These are phyloP conservation scores for Bradypodion ventrale DNA, from an alignment of 2,797 vertebrate genomes.

Conservation along the genomic window DNA sequence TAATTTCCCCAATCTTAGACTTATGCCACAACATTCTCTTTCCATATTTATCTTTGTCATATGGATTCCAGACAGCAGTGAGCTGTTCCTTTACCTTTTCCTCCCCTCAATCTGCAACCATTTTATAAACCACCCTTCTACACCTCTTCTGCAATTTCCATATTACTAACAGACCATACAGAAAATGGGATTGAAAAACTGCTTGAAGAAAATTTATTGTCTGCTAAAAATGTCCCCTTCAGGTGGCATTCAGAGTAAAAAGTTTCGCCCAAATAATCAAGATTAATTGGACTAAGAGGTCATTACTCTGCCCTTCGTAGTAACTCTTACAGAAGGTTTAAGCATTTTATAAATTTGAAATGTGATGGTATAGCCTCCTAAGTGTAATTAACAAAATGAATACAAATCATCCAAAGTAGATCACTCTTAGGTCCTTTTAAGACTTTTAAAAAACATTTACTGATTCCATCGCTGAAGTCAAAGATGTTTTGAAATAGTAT, in stretches of 20 bases:
- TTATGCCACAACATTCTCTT: neutral
- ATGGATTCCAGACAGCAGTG: neutral
- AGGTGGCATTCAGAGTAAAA: conserved; percentile 14
- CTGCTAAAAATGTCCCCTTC: conserved; percentile 12
- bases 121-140: neutral
- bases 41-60: neutral
- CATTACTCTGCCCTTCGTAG: neutral
- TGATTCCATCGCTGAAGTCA: neutral
- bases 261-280: conserved; percentile 3
- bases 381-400: neutral
- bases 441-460: too few relatives aligned
- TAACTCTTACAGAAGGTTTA: conserved; percentile 7
- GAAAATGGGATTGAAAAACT: conserved; percentile 13
- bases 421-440: neutral
- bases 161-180: conserved; percentile 9
- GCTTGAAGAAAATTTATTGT: conserved; percentile 10
- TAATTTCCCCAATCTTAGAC: too few relatives aligned
- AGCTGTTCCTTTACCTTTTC: neutral
- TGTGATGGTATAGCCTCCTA: neutral
- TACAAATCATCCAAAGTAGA: conserved; percentile 1
- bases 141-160: conserved; percentile 1
- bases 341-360: conserved; percentile 44
- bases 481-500: neutral
- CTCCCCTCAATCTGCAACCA: neutral
- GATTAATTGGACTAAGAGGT: conserved; percentile 14